Evolutionary conservation across 2,888 invertebrate species (phyloP).

Genomic region (Netelia virgata): DNA sequence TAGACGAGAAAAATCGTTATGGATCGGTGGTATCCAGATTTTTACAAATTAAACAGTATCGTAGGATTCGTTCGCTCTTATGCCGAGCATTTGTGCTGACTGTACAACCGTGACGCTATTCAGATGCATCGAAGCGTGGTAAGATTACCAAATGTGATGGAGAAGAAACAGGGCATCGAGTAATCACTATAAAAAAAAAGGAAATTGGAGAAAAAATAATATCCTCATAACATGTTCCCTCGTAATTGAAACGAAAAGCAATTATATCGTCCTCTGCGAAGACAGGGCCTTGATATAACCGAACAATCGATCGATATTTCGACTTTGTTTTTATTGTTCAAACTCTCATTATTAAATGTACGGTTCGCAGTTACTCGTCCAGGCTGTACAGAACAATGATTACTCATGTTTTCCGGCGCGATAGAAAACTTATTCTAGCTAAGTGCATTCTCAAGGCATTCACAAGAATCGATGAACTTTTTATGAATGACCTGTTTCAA

Average conservation of each 20-base stretch:
- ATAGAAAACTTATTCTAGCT: slow-evolving; percentile 34
- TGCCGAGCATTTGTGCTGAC: not conserved
- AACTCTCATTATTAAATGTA: slow-evolving; percentile 14
- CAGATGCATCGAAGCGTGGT: slow-evolving; percentile 36
- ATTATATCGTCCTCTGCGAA: slow-evolving; percentile 9
- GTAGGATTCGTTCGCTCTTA: not conserved
- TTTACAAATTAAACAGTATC: not conserved
- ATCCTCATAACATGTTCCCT: slow-evolving; percentile 11
- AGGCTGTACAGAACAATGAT: slow-evolving; percentile 25
- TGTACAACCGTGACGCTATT: slow-evolving; percentile 32
- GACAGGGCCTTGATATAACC: slow-evolving; percentile 51
- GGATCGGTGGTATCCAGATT: not conserved
- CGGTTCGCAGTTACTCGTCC: slow-evolving; percentile 39
- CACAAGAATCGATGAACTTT: not conserved
- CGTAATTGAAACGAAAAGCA: slow-evolving; percentile 37
- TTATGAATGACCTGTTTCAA: too few species aligned
- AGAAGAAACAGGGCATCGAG: slow-evolving; percentile 15
- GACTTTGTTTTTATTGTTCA: slow-evolving; percentile 54
- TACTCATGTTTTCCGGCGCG: slow-evolving; percentile 69
- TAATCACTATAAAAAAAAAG: slow-evolving; percentile 18
- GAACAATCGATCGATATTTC: slow-evolving; percentile 32
- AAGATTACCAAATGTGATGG: not conserved
- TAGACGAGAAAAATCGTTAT: not conserved
- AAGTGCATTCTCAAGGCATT: not conserved
- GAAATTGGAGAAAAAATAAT: slow-evolving; percentile 1